These are phyloP conservation scores for Hesperia comma DNA, from an alignment of 2,888 invertebrate species.

Conservation along the genomic window DNA sequence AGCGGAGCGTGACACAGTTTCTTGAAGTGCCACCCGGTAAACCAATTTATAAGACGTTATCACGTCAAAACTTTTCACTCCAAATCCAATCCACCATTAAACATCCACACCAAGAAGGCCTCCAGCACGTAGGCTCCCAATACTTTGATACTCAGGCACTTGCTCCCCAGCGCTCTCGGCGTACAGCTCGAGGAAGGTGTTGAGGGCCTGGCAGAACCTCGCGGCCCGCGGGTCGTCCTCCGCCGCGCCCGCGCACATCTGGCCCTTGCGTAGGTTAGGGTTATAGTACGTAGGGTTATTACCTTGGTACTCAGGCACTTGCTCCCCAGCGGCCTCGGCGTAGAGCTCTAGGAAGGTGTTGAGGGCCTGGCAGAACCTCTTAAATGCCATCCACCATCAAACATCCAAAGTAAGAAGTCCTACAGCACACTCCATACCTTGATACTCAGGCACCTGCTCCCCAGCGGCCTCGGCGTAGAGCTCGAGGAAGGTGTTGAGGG, in stretches of 20 bases:
- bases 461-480: constrained; percentile 86
- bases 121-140: too few relatives aligned
- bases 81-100: too few relatives aligned
- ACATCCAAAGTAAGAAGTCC: too few relatives aligned
- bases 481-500: constrained; percentile 86
- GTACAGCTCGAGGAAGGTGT: constrained; percentile 86
- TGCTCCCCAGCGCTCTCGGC: constrained; percentile 85
- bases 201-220: constrained; percentile 86
- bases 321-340: constrained; percentile 85
- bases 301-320: constrained; percentile 83
- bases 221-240: constrained; percentile 86
- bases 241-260: constrained; percentile 84
- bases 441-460: constrained; percentile 82
- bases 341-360: constrained; percentile 86
- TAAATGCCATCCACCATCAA: too few relatives aligned
- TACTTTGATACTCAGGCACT: constrained; percentile 81
- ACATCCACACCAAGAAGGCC: too few relatives aligned
- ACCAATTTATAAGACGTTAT: too few relatives aligned
- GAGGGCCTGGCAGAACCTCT: constrained; percentile 87
- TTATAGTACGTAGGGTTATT: too few relatives aligned
- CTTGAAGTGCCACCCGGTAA: too few relatives aligned
- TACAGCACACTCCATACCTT: too few relatives aligned
- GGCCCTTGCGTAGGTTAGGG: too few relatives aligned
- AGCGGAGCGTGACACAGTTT: too few relatives aligned
- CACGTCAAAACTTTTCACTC: too few relatives aligned